Conservation (phyloP, 2,797 vertebrate species). For the Ibycter americanus region DNA sequence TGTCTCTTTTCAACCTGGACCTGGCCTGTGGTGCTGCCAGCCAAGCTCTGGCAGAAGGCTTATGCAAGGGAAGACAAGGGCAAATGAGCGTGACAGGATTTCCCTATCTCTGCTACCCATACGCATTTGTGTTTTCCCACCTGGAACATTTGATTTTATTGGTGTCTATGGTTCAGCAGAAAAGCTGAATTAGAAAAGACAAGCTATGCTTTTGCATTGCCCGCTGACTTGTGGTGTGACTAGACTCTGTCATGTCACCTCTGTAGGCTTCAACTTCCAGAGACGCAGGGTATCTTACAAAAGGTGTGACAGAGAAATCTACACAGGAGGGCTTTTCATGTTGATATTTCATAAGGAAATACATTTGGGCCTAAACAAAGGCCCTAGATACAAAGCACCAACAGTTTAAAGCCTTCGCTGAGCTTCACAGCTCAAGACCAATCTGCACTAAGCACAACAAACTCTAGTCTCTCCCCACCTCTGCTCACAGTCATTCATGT, state of each 20-base stretch:
- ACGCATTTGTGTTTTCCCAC: neutral
- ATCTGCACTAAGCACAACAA: neutral
- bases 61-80: neutral
- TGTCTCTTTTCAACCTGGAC: neutral
- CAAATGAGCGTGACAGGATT: neutral
- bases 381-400: neutral
- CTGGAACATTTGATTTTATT: neutral
- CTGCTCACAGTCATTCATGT: neutral
- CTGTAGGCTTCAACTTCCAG: neutral
- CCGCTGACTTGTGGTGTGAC: neutral
- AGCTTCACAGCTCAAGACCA: neutral
- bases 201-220: neutral
- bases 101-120: neutral
- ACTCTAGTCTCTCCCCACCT: neutral
- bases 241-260: fast-evolving
- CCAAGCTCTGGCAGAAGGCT: neutral
- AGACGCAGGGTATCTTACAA: neutral
- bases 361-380: neutral
- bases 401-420: neutral
- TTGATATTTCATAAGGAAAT: neutral
- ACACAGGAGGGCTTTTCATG: neutral
- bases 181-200: neutral
- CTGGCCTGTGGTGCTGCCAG: neutral
- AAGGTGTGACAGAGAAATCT: neutral
- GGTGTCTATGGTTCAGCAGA: neutral